Conservation (phyloP, 2,113 vertebrate genomes). For the Neotoma lepida region DNA sequence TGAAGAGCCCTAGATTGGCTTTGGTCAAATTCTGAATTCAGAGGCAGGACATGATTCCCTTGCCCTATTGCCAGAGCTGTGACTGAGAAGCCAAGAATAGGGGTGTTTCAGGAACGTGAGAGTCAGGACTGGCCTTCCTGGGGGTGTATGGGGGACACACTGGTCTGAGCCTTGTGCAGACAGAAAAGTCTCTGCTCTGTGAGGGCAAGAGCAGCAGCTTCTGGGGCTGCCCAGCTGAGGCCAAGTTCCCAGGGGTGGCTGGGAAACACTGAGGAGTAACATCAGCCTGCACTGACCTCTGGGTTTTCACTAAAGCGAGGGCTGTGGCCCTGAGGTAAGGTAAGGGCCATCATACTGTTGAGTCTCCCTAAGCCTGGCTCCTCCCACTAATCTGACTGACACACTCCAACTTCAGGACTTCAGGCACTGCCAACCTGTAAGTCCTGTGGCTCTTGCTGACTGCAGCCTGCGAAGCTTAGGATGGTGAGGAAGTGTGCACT, state of each 20-base stretch:
- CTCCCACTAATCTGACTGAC: neutral
- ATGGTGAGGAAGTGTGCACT: neutral
- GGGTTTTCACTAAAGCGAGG: fast-evolving
- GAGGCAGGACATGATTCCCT: neutral
- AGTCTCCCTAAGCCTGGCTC: neutral
- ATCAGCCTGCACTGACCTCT: neutral
- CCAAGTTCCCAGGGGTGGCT: neutral
- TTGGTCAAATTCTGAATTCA: neutral
- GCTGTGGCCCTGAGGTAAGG: neutral
- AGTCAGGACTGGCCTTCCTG: neutral
- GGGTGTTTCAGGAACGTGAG: neutral
- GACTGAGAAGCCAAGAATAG: neutral
- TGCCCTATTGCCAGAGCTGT: fast-evolving
- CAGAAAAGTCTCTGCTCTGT: neutral
- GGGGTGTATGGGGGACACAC: fast-evolving
- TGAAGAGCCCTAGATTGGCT: neutral
- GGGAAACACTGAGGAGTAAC: neutral
- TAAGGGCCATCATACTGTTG: fast-evolving
- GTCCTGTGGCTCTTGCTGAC: neutral
- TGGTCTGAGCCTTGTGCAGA: neutral
- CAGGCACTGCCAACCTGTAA: neutral
- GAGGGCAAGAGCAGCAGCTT: neutral
- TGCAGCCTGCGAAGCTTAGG: neutral
- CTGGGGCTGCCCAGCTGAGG: neutral
- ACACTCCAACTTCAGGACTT: neutral